A percentile compares a stretch with the other conserved stretches of the same genome.
These are phyloP conservation scores for Suillia variegata DNA, from an alignment of 2,888 invertebrate genomes.

Conservation along the genomic window DNA sequence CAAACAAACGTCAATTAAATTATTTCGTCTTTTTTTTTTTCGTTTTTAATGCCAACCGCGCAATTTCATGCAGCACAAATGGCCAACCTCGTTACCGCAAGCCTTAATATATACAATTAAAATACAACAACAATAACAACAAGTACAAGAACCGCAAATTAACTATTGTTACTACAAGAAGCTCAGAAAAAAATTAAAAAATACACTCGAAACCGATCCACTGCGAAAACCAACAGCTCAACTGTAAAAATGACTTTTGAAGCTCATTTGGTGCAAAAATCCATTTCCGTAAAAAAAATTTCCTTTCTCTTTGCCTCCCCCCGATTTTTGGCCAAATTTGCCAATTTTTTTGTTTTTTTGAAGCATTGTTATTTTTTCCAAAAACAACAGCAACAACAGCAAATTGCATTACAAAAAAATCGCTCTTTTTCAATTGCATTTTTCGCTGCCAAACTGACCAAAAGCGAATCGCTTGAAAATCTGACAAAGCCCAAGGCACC, in stretches of 20 bases:
- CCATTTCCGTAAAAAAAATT: conserved; percentile 18
- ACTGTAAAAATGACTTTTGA: conserved; percentile 16
- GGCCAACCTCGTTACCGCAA: conserved; percentile 20
- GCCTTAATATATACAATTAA: conserved; percentile 19
- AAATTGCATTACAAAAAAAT: neutral
- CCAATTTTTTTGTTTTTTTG: conserved; percentile 6
- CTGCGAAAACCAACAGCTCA: neutral
- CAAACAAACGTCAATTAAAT: conserved; percentile 24
- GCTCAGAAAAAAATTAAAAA: conserved; percentile 3
- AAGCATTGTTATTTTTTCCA: conserved; percentile 2
- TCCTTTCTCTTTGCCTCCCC: no score
- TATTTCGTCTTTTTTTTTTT: no score
- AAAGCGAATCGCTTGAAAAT: conserved; percentile 18
- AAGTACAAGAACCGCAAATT: conserved; percentile 17
- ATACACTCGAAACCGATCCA: neutral
- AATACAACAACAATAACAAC: conserved; percentile 12
- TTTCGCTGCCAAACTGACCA: conserved; percentile 25
- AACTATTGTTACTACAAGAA: conserved; percentile 26
- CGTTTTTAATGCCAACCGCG: no score
- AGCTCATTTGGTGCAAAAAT: conserved; percentile 20
- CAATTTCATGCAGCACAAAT: conserved; percentile 19
- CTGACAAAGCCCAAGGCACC: neutral
- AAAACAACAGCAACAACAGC: neutral
- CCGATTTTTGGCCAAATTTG: no score
- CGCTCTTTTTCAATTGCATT: conserved; percentile 16